A percentile compares a stretch with the other conserved stretches of the same genome.
These are phyloP conservation scores for Eubasilissa splendida DNA, from an alignment of 2,888 invertebrate species.

Conservation along the genomic window DNA sequence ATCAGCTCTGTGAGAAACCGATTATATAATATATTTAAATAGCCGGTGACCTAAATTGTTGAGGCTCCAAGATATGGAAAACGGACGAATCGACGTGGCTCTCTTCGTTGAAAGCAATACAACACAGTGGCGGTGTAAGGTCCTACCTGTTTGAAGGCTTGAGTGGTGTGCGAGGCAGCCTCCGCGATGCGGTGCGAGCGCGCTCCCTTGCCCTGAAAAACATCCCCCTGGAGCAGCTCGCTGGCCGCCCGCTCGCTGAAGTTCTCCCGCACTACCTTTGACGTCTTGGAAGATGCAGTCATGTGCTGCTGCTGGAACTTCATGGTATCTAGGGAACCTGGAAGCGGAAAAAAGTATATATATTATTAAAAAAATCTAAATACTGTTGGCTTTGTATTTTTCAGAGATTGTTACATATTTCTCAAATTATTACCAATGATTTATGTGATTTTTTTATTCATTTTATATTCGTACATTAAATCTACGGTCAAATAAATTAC, in stretches of 20 bases:
- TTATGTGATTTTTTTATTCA: too few relatives aligned
- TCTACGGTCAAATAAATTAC: too few relatives aligned
- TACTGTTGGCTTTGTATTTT: neutral
- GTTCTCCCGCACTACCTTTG: slow-evolving; percentile 86
- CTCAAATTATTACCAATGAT: neutral
- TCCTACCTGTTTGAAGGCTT: slow-evolving; percentile 83
- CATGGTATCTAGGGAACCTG: slow-evolving; percentile 74
- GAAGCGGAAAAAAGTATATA: neutral
- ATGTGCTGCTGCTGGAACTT: slow-evolving; percentile 89
- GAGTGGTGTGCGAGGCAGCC: slow-evolving; percentile 69
- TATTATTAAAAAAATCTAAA: neutral
- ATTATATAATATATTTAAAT: too few relatives aligned
- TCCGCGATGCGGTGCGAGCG: slow-evolving; percentile 71
- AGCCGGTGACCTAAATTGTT: too few relatives aligned
- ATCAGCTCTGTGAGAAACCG: too few relatives aligned
- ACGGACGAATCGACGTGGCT: too few relatives aligned
- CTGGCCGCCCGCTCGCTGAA: slow-evolving; percentile 78
- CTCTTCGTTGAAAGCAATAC: too few relatives aligned
- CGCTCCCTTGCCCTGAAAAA: slow-evolving; percentile 42
- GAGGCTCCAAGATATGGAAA: too few relatives aligned
- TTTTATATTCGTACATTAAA: too few relatives aligned
- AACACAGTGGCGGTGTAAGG: too few relatives aligned
- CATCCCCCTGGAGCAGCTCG: slow-evolving; percentile 60
- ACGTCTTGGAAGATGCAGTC: slow-evolving; percentile 78
- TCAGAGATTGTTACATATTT: neutral